Percentiles rank a stretch among this genome's conserved stretches.
phyloP scores from a whole-genome alignment of 2,797 vertebrate genomes.

The Balearica regulorum region DNA sequence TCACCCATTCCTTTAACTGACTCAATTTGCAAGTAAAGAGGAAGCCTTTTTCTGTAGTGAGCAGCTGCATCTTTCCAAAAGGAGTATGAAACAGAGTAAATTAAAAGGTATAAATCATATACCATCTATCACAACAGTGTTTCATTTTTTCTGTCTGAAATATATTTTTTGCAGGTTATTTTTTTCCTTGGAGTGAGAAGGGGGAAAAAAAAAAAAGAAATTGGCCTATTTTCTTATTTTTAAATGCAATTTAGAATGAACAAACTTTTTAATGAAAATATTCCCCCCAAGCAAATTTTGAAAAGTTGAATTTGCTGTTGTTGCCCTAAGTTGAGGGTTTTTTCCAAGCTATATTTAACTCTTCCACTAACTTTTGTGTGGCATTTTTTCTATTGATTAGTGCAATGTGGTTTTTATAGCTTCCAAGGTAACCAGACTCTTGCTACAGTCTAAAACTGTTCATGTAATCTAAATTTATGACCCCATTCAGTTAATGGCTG shows the following conservation, averaged over 20 bases:
- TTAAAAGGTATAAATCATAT: neutral
- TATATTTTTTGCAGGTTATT: neutral
- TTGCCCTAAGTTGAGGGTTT: neutral
- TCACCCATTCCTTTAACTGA: neutral
- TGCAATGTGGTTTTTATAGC: neutral
- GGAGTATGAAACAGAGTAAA: neutral
- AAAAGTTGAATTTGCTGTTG: neutral
- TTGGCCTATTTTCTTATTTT: neutral
- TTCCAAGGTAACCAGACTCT: neutral
- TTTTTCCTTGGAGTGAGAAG: neutral
- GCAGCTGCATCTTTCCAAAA: neutral
- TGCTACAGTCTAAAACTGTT: neutral
- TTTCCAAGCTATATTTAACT: neutral
- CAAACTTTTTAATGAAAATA: neutral
- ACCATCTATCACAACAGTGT: neutral
- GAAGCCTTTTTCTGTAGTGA: neutral
- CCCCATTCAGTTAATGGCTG: neutral
- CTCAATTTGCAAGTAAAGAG: neutral
- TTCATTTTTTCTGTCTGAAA: neutral
- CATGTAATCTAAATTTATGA: neutral
- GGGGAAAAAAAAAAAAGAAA: neutral
- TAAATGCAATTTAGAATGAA: neutral
- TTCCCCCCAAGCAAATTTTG: fast-evolving
- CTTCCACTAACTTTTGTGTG: neutral
- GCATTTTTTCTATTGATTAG: neutral